These are phyloP conservation scores for Pipistrellus kuhlii DNA, from an alignment of 2,797 vertebrate species.

Conservation along the genomic window DNA sequence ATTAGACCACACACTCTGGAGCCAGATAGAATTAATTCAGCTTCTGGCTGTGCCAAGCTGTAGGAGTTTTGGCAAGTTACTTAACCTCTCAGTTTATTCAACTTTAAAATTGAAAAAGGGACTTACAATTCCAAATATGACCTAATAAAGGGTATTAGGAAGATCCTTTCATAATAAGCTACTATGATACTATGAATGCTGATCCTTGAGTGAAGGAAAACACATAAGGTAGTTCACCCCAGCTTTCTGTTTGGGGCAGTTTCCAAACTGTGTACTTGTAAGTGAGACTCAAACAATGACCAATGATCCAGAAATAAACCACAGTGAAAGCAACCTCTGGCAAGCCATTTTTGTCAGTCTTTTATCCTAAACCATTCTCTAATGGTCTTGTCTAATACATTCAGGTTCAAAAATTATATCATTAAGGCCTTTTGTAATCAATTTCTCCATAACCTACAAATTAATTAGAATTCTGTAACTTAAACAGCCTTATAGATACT, in stretches of 20 bases:
- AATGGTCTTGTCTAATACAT: not conserved
- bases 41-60: not conserved
- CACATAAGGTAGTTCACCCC: not conserved
- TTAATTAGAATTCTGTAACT: conserved; percentile 39
- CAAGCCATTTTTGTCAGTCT: not conserved
- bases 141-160: not conserved
- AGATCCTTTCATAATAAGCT: not conserved
- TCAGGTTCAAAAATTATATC: not conserved
- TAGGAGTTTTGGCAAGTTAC: not conserved
- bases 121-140: conserved; percentile 18
- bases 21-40: not conserved
- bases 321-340: not conserved
- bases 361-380: not conserved
- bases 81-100: not conserved
- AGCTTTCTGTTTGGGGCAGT: not conserved
- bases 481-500: not conserved
- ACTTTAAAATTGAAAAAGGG: conserved; percentile 14
- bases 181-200: not conserved
- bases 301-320: conserved; percentile 22
- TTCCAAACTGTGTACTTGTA: not conserved
- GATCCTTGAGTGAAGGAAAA: not conserved
- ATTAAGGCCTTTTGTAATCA: conserved; percentile 1
- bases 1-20: not conserved
- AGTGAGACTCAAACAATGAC: not conserved
- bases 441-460: conserved; percentile 20